These are phyloP conservation scores for Chironex yamaguchii DNA, from an alignment of 30 jellyfish, hydroid and myxozoan genomes.

Conservation along the genomic window DNA sequence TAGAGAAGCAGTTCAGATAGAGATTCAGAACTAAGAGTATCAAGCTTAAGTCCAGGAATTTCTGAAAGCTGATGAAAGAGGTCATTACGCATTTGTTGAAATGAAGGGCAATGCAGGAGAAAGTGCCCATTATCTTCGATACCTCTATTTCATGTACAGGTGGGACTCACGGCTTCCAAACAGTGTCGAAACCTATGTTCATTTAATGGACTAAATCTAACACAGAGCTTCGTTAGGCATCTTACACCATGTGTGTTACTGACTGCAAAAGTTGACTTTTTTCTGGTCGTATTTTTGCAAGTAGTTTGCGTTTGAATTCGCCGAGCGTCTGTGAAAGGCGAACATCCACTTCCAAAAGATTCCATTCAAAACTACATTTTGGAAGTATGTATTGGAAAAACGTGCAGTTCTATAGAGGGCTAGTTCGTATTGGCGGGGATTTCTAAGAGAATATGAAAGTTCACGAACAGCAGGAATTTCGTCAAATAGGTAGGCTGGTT, in stretches of 20 bases:
- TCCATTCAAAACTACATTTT: background rate
- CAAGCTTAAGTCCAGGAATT: constrained; percentile 22
- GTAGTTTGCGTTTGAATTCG: constrained; percentile 32
- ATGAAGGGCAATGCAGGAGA: constrained; percentile 23
- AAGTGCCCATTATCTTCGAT: constrained; percentile 6
- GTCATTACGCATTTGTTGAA: constrained; percentile 1
- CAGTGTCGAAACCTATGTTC: constrained; percentile 11
- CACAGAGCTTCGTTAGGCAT: constrained; percentile 3
- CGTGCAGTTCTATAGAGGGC: constrained; percentile 19
- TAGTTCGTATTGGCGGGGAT: background rate
- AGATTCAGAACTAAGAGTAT: constrained; percentile 12
- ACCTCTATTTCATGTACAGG: constrained; percentile 9
- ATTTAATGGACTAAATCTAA: background rate
- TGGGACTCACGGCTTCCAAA: constrained; percentile 9
- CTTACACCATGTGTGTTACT: too few species aligned
- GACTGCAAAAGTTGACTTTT: too few species aligned
- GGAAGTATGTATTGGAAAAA: constrained; percentile 21
- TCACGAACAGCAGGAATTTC: constrained; percentile 23
- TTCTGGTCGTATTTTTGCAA: constrained; percentile 46
- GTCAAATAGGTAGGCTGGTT: constrained; percentile 34
- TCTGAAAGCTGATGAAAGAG: constrained; percentile 30
- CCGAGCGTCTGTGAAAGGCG: constrained; percentile 39
- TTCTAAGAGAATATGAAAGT: constrained; percentile 19
- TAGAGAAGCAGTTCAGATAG: constrained; percentile 23
- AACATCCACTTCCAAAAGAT: constrained; percentile 26